Base-by-base conservation (phyloP, 2,797 vertebrate genomes). In the Stomatorhinus walkeri region DNA sequence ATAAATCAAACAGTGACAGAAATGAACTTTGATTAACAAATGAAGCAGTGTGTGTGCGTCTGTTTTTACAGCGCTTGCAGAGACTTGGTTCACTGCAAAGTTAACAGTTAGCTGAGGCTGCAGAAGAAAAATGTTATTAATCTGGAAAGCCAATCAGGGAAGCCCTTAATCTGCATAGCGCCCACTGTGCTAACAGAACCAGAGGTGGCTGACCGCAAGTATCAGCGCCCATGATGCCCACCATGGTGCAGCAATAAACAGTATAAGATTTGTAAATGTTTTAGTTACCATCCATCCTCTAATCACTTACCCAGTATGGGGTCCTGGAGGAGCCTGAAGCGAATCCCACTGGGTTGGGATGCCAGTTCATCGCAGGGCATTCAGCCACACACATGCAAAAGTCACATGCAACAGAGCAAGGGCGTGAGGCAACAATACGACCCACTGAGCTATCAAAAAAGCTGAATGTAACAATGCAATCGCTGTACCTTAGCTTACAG, bases 1-100 rank as follows among this genome's bases (percentile, higher is more conserved):
- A 85, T 85, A 48, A 85, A 48, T 48, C 81, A 48, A 48, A 84
- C 9, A 46, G 81, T 51, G 22, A 85, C 81, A 85, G 48, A 85
- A 85, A 48, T 48, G 3, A 24, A 85, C 81, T 43, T 81, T 79
- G 72, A 79, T 79, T 81, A 81, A n/a, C 76, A 81, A 46, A 81
- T 36, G 76, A 85, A 28, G 43, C 46, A 51, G n/a, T 28, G 12
- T 36, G 28, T 28, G 9, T 68, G 43, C 4, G 43, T 46, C 4
- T 46, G 43, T 4, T 76, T 79, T 79, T n/a, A 46, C 40, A n/a
- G 7, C n/a, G 40, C 72, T 79, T n/a, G 16, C 72, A 43, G 36
- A 81, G n/a, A 19, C 76, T 43, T 46, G 76, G 76, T 81, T 81
- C 76, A 46, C 40, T 81, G 76, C 76, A 72, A 72, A 72, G 12